These are phyloP conservation scores for Sycophaga agraensis DNA, from an alignment of 1,140 invertebrate genomes.

Conservation along the genomic window DNA sequence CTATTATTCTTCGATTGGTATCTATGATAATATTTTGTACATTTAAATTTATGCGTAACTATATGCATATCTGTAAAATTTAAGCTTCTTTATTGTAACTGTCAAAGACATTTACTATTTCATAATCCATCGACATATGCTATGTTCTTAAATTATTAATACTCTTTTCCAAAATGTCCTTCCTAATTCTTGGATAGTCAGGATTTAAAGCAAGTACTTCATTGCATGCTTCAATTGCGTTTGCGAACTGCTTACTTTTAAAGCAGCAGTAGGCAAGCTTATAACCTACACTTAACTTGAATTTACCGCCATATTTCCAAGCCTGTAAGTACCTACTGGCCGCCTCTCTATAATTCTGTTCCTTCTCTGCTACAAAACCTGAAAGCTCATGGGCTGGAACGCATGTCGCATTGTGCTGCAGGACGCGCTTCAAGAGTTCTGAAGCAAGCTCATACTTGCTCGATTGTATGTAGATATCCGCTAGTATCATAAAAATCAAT, in stretches of 20 bases:
- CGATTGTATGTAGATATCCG: slow-evolving; percentile 85
- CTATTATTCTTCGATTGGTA: too few relatives aligned
- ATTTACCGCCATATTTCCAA: slow-evolving; percentile 79
- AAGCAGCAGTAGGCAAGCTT: slow-evolving; percentile 90
- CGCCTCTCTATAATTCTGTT: slow-evolving; percentile 87
- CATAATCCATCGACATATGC: too few relatives aligned
- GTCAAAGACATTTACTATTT: too few relatives aligned
- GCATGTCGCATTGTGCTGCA: slow-evolving; percentile 89
- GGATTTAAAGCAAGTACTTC: slow-evolving; percentile 79
- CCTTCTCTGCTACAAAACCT: slow-evolving; percentile 88
- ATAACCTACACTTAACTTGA: slow-evolving; percentile 83
- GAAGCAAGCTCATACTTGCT: slow-evolving; percentile 85
- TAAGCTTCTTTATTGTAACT: too few relatives aligned
- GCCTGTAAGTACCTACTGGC: slow-evolving; percentile 80
- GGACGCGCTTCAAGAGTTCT: slow-evolving; percentile 76
- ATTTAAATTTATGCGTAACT: too few relatives aligned
- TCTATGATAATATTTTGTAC: too few relatives aligned
- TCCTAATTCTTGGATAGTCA: slow-evolving; percentile 87
- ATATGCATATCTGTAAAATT: too few relatives aligned
- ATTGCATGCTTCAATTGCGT: slow-evolving; percentile 82
- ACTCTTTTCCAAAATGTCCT: slow-evolving; percentile 95
- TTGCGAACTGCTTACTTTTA: slow-evolving; percentile 87
- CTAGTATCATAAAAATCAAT: not conserved
- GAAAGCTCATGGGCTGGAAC: slow-evolving; percentile 87
- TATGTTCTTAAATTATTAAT: slow-evolving; percentile 81